Conservation (phyloP, 2,888 invertebrate species). For the Clostera curtula region DNA sequence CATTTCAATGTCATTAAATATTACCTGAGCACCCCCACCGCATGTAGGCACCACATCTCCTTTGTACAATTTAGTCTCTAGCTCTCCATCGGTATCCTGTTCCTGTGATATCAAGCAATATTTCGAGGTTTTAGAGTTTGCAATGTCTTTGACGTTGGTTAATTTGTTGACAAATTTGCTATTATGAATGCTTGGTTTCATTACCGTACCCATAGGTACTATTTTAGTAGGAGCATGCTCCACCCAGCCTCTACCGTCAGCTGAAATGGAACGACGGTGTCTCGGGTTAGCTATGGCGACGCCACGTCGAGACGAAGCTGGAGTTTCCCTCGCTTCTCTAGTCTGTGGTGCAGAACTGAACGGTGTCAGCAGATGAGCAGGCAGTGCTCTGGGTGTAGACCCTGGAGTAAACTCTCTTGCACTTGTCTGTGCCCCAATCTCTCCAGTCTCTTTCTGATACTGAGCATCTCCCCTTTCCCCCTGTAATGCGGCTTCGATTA, state of each 20-base stretch:
- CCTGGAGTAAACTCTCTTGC: conserved; percentile 56
- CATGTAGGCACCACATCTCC: conserved; percentile 95
- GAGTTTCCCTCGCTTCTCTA: conserved; percentile 38
- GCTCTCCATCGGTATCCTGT: conserved; percentile 92
- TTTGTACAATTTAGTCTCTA: conserved; percentile 95
- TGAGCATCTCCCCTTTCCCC: conserved; percentile 42
- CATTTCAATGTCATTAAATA: conserved; percentile 95
- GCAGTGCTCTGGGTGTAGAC: conserved; percentile 60
- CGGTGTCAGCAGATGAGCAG: conserved; percentile 59
- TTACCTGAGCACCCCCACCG: conserved; percentile 95
- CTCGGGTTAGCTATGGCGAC: conserved; percentile 81
- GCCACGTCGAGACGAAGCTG: conserved; percentile 70
- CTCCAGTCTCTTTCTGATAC: conserved; percentile 28
- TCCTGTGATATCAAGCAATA: conserved; percentile 96
- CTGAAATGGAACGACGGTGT: conserved; percentile 88
- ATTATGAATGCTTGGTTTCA: conserved; percentile 88
- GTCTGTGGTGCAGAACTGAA: conserved; percentile 47
- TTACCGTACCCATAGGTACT: conserved; percentile 89
- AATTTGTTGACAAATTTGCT: conserved; percentile 90
- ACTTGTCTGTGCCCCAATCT: conserved; percentile 53
- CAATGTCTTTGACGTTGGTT: conserved; percentile 84
- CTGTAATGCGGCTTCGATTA: conserved; percentile 54
- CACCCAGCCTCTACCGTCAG: conserved; percentile 85
- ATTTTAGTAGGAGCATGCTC: conserved; percentile 90
- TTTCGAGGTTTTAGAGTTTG: conserved; percentile 82